A percentile compares a stretch with the other conserved stretches of the same genome.
Conservation (phyloP, 2,797 vertebrate genomes). For the Anableps anableps region DNA sequence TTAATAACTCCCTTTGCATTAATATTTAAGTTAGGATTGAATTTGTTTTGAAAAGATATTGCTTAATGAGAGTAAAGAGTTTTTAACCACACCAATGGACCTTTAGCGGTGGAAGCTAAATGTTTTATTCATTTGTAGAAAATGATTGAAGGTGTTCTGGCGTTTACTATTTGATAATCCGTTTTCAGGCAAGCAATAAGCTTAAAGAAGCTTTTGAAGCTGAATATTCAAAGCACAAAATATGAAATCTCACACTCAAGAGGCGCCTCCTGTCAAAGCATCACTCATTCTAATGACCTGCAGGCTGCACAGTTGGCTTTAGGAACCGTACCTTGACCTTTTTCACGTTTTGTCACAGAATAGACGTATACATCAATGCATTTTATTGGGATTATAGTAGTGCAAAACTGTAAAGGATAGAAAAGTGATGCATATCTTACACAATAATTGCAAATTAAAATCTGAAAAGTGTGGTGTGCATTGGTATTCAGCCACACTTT, state of each 20-base stretch:
- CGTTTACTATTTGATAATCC: not conserved
- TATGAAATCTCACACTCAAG: not conserved
- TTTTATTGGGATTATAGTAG: not conserved
- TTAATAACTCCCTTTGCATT: not conserved
- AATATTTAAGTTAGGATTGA: conserved; percentile 7
- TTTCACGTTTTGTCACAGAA: not conserved
- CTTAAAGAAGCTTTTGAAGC: not conserved
- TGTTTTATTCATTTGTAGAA: not conserved
- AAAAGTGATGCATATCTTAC: not conserved
- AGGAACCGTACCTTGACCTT: not conserved
- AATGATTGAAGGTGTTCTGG: not conserved
- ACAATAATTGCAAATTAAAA: not conserved
- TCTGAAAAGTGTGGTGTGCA: not conserved
- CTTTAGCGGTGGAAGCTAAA: not conserved
- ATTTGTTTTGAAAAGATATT: not conserved
- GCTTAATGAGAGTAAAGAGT: not conserved
- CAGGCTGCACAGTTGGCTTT: not conserved
- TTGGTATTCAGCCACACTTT: not conserved
- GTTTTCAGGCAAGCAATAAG: not conserved
- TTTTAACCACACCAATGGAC: not conserved
- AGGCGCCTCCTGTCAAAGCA: conserved; percentile 29
- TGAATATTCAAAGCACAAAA: not conserved
- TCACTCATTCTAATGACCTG: conserved; percentile 48
- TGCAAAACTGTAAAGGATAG: not conserved
- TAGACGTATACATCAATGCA: not conserved